Conservation (phyloP, 2,113 vertebrate genomes). For the Castor canadensis region DNA sequence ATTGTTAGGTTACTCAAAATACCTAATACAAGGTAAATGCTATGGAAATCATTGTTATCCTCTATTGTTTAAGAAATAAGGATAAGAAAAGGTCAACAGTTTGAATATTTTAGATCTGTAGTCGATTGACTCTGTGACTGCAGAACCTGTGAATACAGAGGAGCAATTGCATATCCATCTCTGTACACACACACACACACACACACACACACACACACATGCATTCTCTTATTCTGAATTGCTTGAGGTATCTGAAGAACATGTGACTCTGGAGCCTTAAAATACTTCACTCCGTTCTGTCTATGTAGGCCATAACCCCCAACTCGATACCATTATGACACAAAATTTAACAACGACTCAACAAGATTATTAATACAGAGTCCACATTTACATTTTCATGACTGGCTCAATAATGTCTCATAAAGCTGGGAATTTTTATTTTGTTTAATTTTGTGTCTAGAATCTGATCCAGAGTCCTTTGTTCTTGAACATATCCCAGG, state of each 20-base stretch:
- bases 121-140: not conserved
- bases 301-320: not conserved
- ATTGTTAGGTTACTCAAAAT: not conserved
- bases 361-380: not conserved
- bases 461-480: not conserved
- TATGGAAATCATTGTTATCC: not conserved
- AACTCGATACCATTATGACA: not conserved
- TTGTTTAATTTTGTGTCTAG: not conserved
- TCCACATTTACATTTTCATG: not conserved
- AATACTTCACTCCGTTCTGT: not conserved
- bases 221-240: not conserved
- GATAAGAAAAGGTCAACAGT: not conserved
- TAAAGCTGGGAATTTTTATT: not conserved
- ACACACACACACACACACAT: not conserved
- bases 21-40: not conserved
- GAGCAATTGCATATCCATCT: accelerated
- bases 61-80: not conserved
- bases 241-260: not conserved
- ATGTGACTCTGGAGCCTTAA: not conserved
- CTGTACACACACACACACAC: too few species aligned
- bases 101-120: not conserved
- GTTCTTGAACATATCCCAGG: not conserved
- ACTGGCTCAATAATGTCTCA: not conserved
- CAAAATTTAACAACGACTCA: not conserved
- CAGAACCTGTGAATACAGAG: not conserved